Conservation (phyloP, 2,113 vertebrate species). For the Actenoides hombroni region DNA sequence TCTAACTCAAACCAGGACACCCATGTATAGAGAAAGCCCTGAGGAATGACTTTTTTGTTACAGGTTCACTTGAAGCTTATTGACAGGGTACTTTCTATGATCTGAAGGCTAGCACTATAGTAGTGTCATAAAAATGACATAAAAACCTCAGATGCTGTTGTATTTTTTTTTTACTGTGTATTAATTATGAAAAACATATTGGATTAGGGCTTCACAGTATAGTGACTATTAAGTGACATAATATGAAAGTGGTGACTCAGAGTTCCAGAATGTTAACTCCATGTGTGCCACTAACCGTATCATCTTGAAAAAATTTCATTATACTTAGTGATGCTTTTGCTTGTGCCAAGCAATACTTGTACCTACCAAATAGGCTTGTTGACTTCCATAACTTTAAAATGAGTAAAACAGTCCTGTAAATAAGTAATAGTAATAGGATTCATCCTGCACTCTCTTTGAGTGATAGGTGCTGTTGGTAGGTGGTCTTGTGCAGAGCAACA, state of each 20-base stretch:
- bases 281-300: background rate
- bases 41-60: background rate
- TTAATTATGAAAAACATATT: background rate
- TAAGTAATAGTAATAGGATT: background rate
- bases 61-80: background rate
- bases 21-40: background rate
- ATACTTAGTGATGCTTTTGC: background rate
- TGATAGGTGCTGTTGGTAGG: background rate
- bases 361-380: background rate
- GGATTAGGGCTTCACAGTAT: background rate
- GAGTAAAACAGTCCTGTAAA: background rate
- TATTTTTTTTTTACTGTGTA: background rate
- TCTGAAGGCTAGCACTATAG: background rate
- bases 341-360: background rate
- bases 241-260: background rate
- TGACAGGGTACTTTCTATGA: background rate
- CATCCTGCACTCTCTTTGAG: background rate
- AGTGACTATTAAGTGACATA: background rate
- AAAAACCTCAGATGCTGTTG: background rate
- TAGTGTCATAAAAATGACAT: background rate
- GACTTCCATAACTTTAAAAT: background rate
- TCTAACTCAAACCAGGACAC: too few relatives aligned
- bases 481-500: background rate
- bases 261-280: background rate
- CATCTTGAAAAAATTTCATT: background rate